A percentile compares a stretch with the other conserved stretches of the same genome.
Evolutionary conservation across 2,797 vertebrate species (phyloP).

Genomic region (Scleropages formosus): DNA sequence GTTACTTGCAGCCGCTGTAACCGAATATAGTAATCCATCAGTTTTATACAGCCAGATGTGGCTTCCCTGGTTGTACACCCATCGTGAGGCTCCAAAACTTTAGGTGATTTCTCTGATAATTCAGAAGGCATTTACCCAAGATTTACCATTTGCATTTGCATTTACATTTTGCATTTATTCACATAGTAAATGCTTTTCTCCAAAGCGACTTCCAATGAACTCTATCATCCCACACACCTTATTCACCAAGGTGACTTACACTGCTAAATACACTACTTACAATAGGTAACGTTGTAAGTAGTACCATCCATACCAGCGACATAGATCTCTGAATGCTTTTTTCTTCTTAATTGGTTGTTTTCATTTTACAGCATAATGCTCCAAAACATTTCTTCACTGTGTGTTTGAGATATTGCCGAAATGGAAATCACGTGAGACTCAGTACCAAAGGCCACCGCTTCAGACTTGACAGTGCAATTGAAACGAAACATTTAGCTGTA

Average conservation of each 20-base stretch:
- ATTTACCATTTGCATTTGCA: neutral
- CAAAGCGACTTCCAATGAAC: no score
- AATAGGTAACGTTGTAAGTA: no score
- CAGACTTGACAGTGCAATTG: conserved; percentile 78
- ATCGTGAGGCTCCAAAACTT: conserved; percentile 10
- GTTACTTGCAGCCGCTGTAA: neutral
- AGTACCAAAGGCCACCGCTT: conserved; percentile 80
- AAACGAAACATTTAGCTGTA: conserved; percentile 60
- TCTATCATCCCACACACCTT: no score
- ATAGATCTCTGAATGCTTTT: conserved; percentile 42
- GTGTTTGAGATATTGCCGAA: conserved; percentile 57
- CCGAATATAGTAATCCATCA: neutral
- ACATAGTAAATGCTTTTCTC: no score
- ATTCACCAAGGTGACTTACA: no score
- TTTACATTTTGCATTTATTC: conserved; percentile 32
- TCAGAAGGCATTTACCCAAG: conserved; percentile 22
- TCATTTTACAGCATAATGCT: conserved; percentile 43
- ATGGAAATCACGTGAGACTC: conserved; percentile 53
- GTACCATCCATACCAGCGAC: conserved; percentile 26
- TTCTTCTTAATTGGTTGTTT: conserved; percentile 53
- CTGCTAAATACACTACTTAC: no score
- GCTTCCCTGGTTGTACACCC: conserved; percentile 22
- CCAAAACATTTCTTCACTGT: conserved; percentile 52
- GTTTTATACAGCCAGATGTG: conserved; percentile 14
- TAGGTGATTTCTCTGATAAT: conserved; percentile 13